Evolutionary conservation across 2,888 invertebrate genomes (phyloP), one percentile per base, ranked within the genome.

Genomic region (Pomacea canaliculata): DNA sequence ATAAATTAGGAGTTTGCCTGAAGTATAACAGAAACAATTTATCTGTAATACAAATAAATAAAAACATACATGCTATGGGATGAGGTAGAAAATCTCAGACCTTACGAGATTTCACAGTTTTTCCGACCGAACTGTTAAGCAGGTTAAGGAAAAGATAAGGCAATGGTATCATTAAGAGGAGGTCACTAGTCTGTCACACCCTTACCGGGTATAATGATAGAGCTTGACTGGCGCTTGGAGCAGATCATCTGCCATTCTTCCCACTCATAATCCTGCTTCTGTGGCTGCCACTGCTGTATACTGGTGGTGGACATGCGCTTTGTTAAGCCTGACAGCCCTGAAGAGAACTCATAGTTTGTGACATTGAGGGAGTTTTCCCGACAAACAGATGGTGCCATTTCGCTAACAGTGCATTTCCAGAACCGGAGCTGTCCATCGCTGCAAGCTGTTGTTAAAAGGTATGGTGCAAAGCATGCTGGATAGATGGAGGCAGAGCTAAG

Each of bases 401-500:
- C 68, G 12, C 70, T 65, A 51, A 85, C 76, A 23, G 85, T 80
- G 79, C 92, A 92, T 68, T 87, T 85, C 89, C 89, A 89, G 79
- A 89, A 87, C 13, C 88, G 83, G n/a, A 80, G 73, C 69, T 77
- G 71, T 0, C 97, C 97, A 89, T 99, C 99, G 18, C 96, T 95
- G 89, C 98, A 99, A 1, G 98, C 97, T 0, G 98, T 98, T 0
- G 97, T 95, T 78, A 99, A 93, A 79, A 97, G 96, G 90, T 98
- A 99, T 0, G 99, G 99, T 0, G 99, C 97, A 87, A 97, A 94
- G 91, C 99, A 99, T n/a, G 98, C 98, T 8, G 99, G 98, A 92
- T 99, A 99, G 86, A 99, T 97, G 48, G 97, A 97, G 0, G 99
- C 97, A 0, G 98, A 98, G 89, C 98, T 97, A 67, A 99, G 92